A percentile compares a stretch with the other conserved stretches of the same genome.
Conservation (phyloP, 2,888 invertebrate genomes). For the Andrena camellia region DNA sequence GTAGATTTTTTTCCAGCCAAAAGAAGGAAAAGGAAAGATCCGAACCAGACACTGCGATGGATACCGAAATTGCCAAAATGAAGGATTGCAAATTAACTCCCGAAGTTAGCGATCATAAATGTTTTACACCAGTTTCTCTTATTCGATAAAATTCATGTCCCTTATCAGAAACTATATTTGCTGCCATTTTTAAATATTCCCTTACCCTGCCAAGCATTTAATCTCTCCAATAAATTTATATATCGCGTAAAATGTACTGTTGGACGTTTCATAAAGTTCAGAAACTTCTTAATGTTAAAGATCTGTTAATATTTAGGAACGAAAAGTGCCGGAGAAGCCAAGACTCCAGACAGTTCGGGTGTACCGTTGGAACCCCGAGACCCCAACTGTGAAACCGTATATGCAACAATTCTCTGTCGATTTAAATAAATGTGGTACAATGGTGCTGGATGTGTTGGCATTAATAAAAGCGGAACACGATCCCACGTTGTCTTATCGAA, state of each 20-base stretch:
- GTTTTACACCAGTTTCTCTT: background rate
- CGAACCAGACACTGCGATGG: background rate
- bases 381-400: constrained; percentile 85
- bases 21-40: constrained; percentile 7
- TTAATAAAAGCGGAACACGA: constrained; percentile 88
- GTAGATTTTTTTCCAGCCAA: constrained; percentile 35
- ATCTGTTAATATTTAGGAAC: background rate
- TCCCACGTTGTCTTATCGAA: constrained; percentile 88
- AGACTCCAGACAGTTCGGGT: constrained; percentile 78
- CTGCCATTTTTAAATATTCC: background rate
- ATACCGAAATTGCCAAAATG: constrained; percentile 18
- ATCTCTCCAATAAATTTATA: too few relatives aligned
- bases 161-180: background rate
- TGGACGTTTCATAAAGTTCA: background rate
- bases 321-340: constrained; percentile 6
- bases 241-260: background rate
- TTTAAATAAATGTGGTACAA: constrained; percentile 86
- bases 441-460: constrained; percentile 89
- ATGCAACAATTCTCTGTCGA: constrained; percentile 89
- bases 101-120: constrained; percentile 55
- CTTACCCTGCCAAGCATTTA: background rate
- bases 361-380: constrained; percentile 87
- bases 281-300: background rate
- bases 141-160: background rate
- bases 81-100: constrained; percentile 52